Percentiles rank a stretch among this genome's conserved stretches.
Evolutionary conservation across 2,113 vertebrate species (phyloP).

Genomic region (Sclerurus mexicanus): DNA sequence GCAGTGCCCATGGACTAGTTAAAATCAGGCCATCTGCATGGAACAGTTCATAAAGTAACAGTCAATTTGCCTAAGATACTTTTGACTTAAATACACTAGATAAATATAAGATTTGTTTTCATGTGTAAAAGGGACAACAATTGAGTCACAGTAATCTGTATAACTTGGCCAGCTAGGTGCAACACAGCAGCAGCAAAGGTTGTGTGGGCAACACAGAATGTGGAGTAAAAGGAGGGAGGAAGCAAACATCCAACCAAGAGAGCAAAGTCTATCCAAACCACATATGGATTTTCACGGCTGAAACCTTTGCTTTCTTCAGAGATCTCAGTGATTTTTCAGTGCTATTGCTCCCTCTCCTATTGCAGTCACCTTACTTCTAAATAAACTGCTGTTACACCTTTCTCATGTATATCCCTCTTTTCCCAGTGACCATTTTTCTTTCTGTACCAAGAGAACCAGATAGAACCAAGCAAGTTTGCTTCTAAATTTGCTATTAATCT

Average conservation of each 20-base stretch:
- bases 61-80: neutral
- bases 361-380: neutral
- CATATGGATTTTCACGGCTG: neutral
- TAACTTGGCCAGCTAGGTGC: neutral
- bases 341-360: neutral
- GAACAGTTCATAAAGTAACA: neutral
- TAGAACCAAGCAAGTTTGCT: neutral
- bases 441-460: neutral
- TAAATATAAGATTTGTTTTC: neutral
- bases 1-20: neutral
- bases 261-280: neutral
- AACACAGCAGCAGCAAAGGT: neutral
- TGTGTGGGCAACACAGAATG: neutral
- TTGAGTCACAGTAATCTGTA: neutral
- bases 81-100: neutral
- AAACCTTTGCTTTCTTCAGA: neutral
- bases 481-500: neutral
- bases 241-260: neutral
- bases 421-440: neutral
- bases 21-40: neutral
- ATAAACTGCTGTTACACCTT: neutral
- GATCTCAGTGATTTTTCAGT: neutral
- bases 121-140: neutral
- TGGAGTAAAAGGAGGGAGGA: neutral
- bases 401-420: neutral